Base-by-base conservation (phyloP, 1,140 invertebrate genomes). In the Ectropis grisescens region DNA sequence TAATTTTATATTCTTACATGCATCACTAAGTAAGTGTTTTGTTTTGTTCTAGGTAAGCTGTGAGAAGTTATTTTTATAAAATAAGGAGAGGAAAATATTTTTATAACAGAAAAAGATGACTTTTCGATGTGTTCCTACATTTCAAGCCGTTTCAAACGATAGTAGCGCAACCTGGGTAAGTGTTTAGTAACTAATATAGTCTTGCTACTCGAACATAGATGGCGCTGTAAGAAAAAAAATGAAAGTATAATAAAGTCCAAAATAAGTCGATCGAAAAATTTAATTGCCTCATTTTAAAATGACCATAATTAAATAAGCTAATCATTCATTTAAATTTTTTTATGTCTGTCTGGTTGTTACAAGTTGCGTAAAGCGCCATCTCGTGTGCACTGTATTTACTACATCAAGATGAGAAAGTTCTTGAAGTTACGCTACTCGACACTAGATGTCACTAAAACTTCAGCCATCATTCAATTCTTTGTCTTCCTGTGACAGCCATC, bases 141-240 rank as follows among this genome's bases (percentile, higher is more conserved):
- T 88, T 75, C 87, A 88, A 82, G 82, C 83, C 23, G 84, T 88
- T 35, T 83, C 84, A 47, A 82, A 84, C 59, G 86, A 88, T 65
- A 87, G 85, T 79, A 84, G 84, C 67, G 82, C 86, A 58, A 84
- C 86, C 47, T 89, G 87, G 87, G 87, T 88, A 69, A 88, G 87
- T 86, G 41, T 25, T 26, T 22, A 29, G 13, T 37, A 52, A 50
- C 32, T 23, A 30, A 19, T 27, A n/a, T 32, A 16, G 13, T 13
- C 22, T 6, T 26, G 10, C 24, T 26, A n/a, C 3, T 26, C 10
- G 6, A 2, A 4, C 2, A 3, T 26, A 26, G 24, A 6, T 10
- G 24, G 3, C 16, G 16, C 3, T 8, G 16, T 19, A 19, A 19
- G 16, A 19, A 3, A 3, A 8, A 19, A 19, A 19, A 8, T 19